Conservation (phyloP, 2,888 invertebrate genomes). For the Plutella xylostella region DNA sequence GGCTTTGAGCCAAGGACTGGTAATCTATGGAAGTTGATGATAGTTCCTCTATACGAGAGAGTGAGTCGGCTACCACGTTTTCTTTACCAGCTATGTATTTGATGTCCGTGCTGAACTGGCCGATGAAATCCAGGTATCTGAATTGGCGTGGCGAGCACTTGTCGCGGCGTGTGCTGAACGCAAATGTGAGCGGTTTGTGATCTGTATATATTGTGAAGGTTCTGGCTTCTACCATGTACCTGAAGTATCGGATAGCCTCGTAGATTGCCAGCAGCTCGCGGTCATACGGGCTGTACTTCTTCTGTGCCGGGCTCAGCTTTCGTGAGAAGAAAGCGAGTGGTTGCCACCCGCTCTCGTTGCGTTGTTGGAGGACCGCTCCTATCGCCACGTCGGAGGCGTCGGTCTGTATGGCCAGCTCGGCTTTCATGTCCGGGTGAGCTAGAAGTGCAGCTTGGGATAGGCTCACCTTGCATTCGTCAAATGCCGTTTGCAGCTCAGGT, state of each 20-base stretch:
- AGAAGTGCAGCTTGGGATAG: conserved; percentile 20
- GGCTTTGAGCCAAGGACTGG: conserved; percentile 12
- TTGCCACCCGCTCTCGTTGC: conserved; percentile 18
- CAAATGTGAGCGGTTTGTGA: conserved; percentile 5
- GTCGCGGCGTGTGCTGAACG: background rate
- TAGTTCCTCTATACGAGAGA: conserved; percentile 17
- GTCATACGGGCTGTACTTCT: conserved; percentile 24
- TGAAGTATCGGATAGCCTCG: conserved; percentile 17
- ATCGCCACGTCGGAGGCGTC: conserved; percentile 29
- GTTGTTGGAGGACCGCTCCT: conserved; percentile 29
- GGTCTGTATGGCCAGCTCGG: conserved; percentile 19
- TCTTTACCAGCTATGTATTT: conserved; percentile 12
- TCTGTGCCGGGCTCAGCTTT: conserved; percentile 25
- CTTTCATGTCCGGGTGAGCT: conserved; percentile 19
- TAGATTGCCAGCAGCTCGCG: conserved; percentile 19
- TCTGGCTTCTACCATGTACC: conserved; percentile 17
- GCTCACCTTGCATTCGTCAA: conserved; percentile 17
- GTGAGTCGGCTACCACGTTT: conserved; percentile 16
- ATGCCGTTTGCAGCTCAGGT: too few relatives aligned
- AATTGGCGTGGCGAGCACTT: conserved; percentile 16
- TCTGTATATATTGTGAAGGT: conserved; percentile 8
- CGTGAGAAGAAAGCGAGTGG: conserved; percentile 29
- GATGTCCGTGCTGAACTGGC: conserved; percentile 18
- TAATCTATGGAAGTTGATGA: conserved; percentile 12
- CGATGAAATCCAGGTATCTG: conserved; percentile 17